phyloP scores from a whole-genome alignment of 2,113 vertebrate genomes.

The Accipiter virgatus region DNA sequence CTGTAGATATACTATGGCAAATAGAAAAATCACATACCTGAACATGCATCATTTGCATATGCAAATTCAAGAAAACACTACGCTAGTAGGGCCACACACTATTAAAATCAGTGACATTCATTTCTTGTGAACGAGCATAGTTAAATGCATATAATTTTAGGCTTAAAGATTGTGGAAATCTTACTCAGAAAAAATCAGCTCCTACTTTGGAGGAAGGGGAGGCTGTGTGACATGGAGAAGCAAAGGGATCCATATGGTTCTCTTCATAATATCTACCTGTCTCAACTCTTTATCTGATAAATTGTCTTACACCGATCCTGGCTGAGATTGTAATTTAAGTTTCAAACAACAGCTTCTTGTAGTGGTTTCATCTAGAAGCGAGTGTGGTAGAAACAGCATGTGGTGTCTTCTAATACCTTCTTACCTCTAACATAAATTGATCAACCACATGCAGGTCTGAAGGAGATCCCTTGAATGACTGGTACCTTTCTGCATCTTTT shows the following conservation, averaged over 20 bases:
- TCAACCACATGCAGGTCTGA: constrained; percentile 86
- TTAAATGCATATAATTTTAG: neutral
- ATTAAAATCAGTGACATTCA: neutral
- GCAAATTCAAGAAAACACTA: neutral
- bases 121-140: neutral
- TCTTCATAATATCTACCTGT: neutral
- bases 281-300: neutral
- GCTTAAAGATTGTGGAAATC: neutral
- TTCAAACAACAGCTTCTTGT: neutral
- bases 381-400: neutral
- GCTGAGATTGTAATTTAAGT: neutral
- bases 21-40: neutral
- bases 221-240: neutral
- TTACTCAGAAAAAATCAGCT: neutral
- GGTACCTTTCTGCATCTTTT: constrained; percentile 84
- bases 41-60: neutral
- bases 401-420: neutral
- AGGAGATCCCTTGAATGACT: constrained; percentile 74
- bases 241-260: neutral
- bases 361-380: neutral
- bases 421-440: constrained; percentile 89
- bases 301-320: neutral
- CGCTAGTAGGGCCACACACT: neutral
- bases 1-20: neutral
- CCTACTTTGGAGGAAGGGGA: neutral